Evolutionary conservation across 1,140 invertebrate species (phyloP).

Genomic region (Stenopsyche tienmushanensis): DNA sequence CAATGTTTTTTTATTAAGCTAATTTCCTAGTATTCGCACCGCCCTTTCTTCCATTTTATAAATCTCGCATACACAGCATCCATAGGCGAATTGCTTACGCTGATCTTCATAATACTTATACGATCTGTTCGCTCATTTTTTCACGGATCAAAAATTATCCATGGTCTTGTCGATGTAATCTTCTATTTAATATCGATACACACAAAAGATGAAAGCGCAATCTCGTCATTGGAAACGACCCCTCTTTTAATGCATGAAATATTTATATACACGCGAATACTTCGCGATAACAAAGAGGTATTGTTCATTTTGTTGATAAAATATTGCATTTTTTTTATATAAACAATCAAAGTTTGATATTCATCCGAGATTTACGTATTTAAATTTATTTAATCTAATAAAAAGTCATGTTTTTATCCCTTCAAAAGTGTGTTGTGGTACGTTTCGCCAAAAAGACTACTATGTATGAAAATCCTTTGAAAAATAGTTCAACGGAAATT

Average conservation of each 20-base stretch:
- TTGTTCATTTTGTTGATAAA: too few relatives aligned
- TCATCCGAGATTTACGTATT: too few relatives aligned
- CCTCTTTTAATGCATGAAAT: background rate
- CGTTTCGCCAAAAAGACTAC: too few relatives aligned
- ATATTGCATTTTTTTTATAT: too few relatives aligned
- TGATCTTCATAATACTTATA: background rate
- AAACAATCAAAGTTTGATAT: too few relatives aligned
- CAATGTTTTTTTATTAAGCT: too few relatives aligned
- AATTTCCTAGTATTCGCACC: too few relatives aligned
- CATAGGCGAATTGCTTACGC: background rate
- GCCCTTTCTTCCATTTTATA: too few relatives aligned
- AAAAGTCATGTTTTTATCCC: too few relatives aligned
- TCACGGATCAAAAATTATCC: conserved; percentile 35
- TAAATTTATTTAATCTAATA: too few relatives aligned
- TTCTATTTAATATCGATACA: conserved; percentile 24
- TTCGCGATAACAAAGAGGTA: too few relatives aligned
- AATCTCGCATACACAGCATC: background rate
- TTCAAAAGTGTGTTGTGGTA: too few relatives aligned
- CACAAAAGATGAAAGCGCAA: conserved; percentile 22
- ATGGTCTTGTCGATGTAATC: conserved; percentile 26
- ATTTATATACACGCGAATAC: background rate
- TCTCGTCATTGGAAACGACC: background rate
- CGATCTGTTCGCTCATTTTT: conserved; percentile 29
- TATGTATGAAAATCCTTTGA: conserved; percentile 28
- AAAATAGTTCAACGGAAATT: conserved; percentile 27